phyloP scores from a whole-genome alignment of 2,888 invertebrate genomes.

The Platynereis dumerilii region DNA sequence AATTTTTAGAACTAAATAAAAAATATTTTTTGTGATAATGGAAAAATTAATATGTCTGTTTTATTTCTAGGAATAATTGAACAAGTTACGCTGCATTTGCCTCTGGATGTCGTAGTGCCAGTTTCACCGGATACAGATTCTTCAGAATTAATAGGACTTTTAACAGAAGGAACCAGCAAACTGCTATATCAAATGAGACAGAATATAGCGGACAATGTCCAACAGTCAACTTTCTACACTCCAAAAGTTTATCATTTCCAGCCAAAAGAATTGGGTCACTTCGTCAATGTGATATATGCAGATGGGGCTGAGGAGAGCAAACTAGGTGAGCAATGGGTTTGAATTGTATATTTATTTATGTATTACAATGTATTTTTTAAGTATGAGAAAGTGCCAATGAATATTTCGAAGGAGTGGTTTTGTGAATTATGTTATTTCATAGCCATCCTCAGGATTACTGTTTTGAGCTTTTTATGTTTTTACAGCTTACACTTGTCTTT shows the following conservation, averaged over 20 bases:
- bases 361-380: background rate
- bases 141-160: conserved; percentile 30
- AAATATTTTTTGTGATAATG: no score
- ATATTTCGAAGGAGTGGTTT: no score
- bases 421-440: no score
- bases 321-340: conserved; percentile 68
- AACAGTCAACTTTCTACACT: conserved; percentile 62
- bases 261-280: conserved; percentile 76
- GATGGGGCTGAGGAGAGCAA: conserved; percentile 73
- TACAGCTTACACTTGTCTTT: no score
- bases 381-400: no score
- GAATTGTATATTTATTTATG: background rate
- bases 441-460: no score
- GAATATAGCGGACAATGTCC: conserved; percentile 33
- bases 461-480: no score
- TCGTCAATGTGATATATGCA: conserved; percentile 77
- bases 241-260: conserved; percentile 79
- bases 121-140: conserved; percentile 37
- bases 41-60: no score
- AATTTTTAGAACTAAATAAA: no score
- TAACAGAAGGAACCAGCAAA: conserved; percentile 40
- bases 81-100: conserved; percentile 39
- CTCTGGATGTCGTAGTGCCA: conserved; percentile 45
- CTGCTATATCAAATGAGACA: conserved; percentile 44
- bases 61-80: conserved; percentile 43